Evolutionary conservation across 2,797 vertebrate genomes (phyloP), one percentile per base, ranked within the genome.

Genomic region (Menidia menidia): DNA sequence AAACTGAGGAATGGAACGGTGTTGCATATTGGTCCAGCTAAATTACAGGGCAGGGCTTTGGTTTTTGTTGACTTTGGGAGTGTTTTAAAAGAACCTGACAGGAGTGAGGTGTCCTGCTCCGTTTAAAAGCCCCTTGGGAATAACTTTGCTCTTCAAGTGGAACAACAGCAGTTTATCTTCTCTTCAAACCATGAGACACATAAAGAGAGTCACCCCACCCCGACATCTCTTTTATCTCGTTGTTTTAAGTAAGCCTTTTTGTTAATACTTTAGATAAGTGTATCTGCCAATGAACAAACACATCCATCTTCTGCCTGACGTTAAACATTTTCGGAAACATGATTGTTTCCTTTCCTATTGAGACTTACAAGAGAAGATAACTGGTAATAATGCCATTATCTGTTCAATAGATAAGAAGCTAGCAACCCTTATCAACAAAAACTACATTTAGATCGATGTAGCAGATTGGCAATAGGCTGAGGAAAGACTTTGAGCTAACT

Each of bases 1-100:
- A 66, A 51, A 52, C 48, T 47, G 81, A 80, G 68, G 45, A n/a
- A 59, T 73, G 63, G 71, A 81, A 84, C 63, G 33, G 15, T 61
- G 64, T 8, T 51, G 70, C 79, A 69, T 65, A 58, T 80, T 65
- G 74, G 58, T 58, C 56, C 32, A 16, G 42, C 53, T 47, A 71
- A 75, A 65, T 64, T 74, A 78, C 73, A 7, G 55, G 60, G 33
- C 43, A n/a, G 9, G 32, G 56, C 69, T 79, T 75, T 53, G 76
- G 53, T 58, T 87, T 73, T 75, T 91, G 85, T 90, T 89, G 86
- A 89, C 82, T 73, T 87, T 89, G 77, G 78, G 55, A 72, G 73
- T 57, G 68, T 80, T 87, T 78, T 73, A 64, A 73, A 80, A 83
- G 80, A 69, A 73, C 81, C 57, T 53, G 63, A 64, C 19, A 32